These are phyloP conservation scores for Sander vitreus DNA, from an alignment of 2,113 vertebrate species.

Conservation along the genomic window DNA sequence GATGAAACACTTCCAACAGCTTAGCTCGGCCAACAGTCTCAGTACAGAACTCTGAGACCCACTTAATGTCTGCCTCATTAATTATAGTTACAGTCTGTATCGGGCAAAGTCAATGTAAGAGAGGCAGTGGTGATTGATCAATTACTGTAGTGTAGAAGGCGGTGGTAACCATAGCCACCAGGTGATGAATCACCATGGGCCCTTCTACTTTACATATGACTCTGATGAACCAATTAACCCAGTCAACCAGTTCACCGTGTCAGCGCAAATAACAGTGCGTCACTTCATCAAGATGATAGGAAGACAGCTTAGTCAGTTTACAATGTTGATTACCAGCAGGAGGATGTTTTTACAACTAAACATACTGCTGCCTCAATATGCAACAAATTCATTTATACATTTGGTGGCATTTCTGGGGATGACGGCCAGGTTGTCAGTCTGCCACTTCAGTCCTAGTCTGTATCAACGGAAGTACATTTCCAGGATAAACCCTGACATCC, in stretches of 20 bases:
- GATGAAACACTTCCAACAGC: background rate
- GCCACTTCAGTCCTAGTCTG: too few relatives aligned
- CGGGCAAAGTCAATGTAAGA: conserved; percentile 14
- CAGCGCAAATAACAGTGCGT: conserved; percentile 5
- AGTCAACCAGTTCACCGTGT: conserved; percentile 27
- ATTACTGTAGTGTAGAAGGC: conserved; percentile 1
- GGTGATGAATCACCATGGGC: conserved; percentile 47
- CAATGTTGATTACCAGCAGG: background rate
- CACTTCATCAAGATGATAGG: background rate
- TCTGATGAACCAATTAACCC: conserved; percentile 52
- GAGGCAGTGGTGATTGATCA: conserved; percentile 26
- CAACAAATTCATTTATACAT: too few relatives aligned
- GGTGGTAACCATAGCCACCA: conserved; percentile 25
- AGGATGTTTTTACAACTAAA: background rate
- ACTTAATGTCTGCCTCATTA: conserved; percentile 29
- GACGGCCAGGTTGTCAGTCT: too few relatives aligned
- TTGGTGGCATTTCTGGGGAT: too few relatives aligned
- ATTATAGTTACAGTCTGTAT: conserved; percentile 23
- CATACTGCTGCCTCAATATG: background rate
- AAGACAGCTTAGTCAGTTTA: background rate
- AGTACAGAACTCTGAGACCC: conserved; percentile 3
- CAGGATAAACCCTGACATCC: too few relatives aligned
- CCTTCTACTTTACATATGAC: conserved; percentile 23
- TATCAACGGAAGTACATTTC: too few relatives aligned
- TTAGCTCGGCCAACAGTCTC: background rate